Evolutionary conservation across 2,888 invertebrate species (phyloP).

Genomic region (Cremastinae sp.): DNA sequence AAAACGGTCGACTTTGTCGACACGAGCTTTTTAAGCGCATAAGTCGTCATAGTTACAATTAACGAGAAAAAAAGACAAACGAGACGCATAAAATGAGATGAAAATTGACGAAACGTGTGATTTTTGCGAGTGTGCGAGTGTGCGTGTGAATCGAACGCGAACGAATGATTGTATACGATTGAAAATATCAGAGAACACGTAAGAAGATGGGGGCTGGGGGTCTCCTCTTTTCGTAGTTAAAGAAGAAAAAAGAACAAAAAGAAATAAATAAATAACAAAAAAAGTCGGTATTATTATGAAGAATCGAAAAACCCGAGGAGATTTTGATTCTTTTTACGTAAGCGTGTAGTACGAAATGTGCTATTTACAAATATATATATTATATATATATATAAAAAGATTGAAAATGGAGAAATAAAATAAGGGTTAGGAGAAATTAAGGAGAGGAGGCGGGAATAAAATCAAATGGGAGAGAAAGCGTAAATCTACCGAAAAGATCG

Average conservation of each 20-base stretch:
- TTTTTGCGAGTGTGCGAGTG: not conserved
- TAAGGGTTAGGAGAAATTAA: constrained; percentile 24
- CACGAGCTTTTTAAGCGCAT: constrained; percentile 60
- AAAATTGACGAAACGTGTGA: constrained; percentile 28
- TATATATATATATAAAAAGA: constrained; percentile 5
- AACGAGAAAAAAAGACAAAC: constrained; percentile 35
- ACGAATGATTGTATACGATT: constrained; percentile 38
- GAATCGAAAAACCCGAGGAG: constrained; percentile 61
- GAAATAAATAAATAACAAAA: too few species aligned
- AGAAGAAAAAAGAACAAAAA: too few species aligned
- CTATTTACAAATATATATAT: constrained; percentile 37
- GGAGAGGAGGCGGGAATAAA: constrained; percentile 41
- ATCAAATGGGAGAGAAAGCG: constrained; percentile 30
- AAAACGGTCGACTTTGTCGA: constrained; percentile 51
- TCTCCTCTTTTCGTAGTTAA: constrained; percentile 63
- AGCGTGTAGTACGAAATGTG: constrained; percentile 56
- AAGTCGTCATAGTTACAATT: constrained; percentile 60
- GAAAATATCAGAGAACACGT: constrained; percentile 50
- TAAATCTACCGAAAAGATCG: not conserved
- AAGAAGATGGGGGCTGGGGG: constrained; percentile 64
- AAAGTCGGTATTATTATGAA: constrained; percentile 62
- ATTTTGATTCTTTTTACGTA: constrained; percentile 60
- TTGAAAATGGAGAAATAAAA: constrained; percentile 8
- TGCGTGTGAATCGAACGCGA: constrained; percentile 3
- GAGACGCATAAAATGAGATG: constrained; percentile 23